phyloP scores from a whole-genome alignment of 1,140 invertebrate genomes.

The Drosophila miranda region DNA sequence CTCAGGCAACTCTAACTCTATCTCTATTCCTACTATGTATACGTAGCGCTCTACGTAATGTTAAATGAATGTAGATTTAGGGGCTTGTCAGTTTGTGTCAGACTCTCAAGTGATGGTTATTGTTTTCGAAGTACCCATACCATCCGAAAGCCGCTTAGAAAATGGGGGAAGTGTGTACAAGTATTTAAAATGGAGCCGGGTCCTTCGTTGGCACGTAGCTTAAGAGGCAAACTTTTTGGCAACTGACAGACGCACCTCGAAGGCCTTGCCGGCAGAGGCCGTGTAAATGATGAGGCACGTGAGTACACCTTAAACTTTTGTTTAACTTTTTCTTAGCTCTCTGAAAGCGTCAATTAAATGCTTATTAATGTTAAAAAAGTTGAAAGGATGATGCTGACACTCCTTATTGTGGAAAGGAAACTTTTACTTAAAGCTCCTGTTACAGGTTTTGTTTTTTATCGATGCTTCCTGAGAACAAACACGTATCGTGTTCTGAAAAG shows the following conservation, averaged over 20 bases:
- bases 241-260: slow-evolving; percentile 46
- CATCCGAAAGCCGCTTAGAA: slow-evolving; percentile 35
- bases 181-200: slow-evolving; percentile 58
- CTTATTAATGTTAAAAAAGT: slow-evolving; percentile 51
- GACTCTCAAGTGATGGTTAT: slow-evolving; percentile 55
- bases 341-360: slow-evolving; percentile 54
- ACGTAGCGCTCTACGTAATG: slow-evolving; percentile 38
- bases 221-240: slow-evolving; percentile 51
- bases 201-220: slow-evolving; percentile 8
- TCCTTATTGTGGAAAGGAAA: neutral
- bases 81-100: slow-evolving; percentile 61
- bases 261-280: slow-evolving; percentile 3
- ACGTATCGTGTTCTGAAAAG: no score
- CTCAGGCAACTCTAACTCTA: neutral
- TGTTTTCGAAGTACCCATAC: slow-evolving; percentile 47
- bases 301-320: slow-evolving; percentile 40
- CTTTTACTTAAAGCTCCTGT: no score
- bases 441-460: neutral
- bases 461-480: no score
- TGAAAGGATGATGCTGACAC: slow-evolving; percentile 6
- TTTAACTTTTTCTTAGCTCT: slow-evolving; percentile 42
- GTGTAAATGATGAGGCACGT: slow-evolving; percentile 43
- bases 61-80: slow-evolving; percentile 32
- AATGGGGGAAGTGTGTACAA: slow-evolving; percentile 44
- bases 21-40: slow-evolving; percentile 18